Evolutionary conservation across 2,113 vertebrate species (phyloP).

Genomic region (Gorsachius goisagi): DNA sequence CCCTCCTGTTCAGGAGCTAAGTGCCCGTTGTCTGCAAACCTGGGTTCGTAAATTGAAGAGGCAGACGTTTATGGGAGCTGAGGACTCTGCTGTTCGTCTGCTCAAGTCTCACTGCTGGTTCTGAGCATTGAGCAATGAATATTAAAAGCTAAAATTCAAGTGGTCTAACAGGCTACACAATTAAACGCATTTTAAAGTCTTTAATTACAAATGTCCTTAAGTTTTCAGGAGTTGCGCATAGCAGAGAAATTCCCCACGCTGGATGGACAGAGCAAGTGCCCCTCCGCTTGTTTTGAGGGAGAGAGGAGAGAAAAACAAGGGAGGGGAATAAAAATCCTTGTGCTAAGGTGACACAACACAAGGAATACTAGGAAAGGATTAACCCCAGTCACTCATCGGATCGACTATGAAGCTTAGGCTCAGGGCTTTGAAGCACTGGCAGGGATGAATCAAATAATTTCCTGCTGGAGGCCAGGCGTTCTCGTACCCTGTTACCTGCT

Average conservation of each 20-base stretch:
- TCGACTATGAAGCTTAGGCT: background rate
- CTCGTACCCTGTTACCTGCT: background rate
- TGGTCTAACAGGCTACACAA: background rate
- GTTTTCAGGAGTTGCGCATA: background rate
- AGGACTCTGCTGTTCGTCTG: background rate
- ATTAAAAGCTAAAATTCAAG: background rate
- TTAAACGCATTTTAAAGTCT: background rate
- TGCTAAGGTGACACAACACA: background rate
- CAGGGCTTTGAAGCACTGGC: fast-evolving
- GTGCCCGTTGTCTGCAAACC: background rate
- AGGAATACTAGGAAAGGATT: background rate
- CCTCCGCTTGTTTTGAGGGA: background rate
- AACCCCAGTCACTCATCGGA: background rate
- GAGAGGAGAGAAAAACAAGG: background rate
- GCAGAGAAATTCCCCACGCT: background rate
- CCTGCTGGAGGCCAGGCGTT: background rate
- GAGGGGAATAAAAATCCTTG: background rate
- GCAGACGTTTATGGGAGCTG: background rate
- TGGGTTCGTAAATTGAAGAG: background rate
- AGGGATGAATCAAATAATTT: background rate
- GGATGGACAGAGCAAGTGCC: background rate
- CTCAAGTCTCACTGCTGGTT: background rate
- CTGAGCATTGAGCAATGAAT: background rate
- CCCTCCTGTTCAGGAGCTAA: background rate
- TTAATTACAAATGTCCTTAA: background rate